Base-by-base conservation (phyloP, 2,888 invertebrate species). In the Hedychridium roseum region DNA sequence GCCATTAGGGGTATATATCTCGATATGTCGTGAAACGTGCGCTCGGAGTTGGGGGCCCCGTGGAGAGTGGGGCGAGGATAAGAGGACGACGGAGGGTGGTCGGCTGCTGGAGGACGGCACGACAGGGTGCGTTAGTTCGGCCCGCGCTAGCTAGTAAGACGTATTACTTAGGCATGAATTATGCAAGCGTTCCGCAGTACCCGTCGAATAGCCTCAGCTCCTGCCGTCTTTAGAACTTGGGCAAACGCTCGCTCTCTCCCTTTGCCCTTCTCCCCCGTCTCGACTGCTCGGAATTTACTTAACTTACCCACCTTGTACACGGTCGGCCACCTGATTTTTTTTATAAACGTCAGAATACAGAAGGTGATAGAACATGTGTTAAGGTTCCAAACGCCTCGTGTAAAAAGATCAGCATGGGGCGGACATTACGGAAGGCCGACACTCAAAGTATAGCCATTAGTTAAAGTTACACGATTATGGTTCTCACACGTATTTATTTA, bases 81-180 rank as follows among this genome's bases (percentile, higher is more conserved):
- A 39, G 50, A n/a, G 37, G 28, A 11, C 15, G 48, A 12, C 40
- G 26, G 27, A 37, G 48, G 41, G 50, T 50, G 38, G 43, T 43
- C 47, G 54, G 48, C 51, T n/a, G 43, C 27, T 26, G 36, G 44
- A 23, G 39, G 42, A n/a, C n/a, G n/a, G 51, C 51, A 58, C 43
- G 63, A 55, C 55, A 54, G 60, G 49, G 50, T 52, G 51, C 59
- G 57, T 53, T 57, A 53, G 55, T 50, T 59, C 44, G 45, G 61
- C 52, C 51, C 49, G 46, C 43, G 57, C 55, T 54, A 55, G 51
- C 56, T 62, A 65, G 62, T 68, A 72, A 76, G 75, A 74, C 71
- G 74, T 76, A 76, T 74, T 76, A 75, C 74, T 73, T 66, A 66
- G 66, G 58, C 69, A 72, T 75, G 72, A 75, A 75, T 76, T 74